Evolutionary conservation across 2,797 vertebrate species (phyloP), one percentile per base, ranked within the genome.

Genomic region (Macropodus opercularis): DNA sequence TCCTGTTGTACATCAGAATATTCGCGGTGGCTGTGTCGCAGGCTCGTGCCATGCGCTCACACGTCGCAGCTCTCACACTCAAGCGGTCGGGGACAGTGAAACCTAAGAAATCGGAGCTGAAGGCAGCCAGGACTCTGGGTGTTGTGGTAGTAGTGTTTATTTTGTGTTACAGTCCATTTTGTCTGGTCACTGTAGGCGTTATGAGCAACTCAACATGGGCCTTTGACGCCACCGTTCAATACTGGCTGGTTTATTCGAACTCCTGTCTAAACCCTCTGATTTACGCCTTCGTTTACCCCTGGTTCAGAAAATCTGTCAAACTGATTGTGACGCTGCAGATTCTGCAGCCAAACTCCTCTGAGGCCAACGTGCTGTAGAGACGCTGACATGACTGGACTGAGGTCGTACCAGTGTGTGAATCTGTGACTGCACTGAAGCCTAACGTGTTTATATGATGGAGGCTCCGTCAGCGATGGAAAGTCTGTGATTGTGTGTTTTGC

Each of bases 221-320:
- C 15, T 56, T 51, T 1, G 57, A 41, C 15, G 67, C 43, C 11
- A 23, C 42, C 2, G 13, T 70, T 11, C 63, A 77, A 18, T 69
- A 79, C n/a, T 89, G 83, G 81, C 13, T 90, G 10, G 17, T 78
- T 2, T 83, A 84, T 29, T 73, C 75, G 23, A 90, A 89, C 67
- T 90, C 87, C 21, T 84, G 77, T 14, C 3, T 34, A 14, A 34
- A 34, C 32, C 32, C 32, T 14, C 15, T 34, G 12, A 46, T 46
- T 3, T 19, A 69, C n/a, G 42, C 41, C 0, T 46, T 60, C 47
- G 65, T 38, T 14, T 75, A 75, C 9, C 31, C 56, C 68, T 34
- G 69, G 69, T 77, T 77, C 13, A 64, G 55, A 47, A 68, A 63
- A 49, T 35, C 27, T 21, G 2, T 73, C 2, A 69, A 58, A 14